These are phyloP conservation scores for Leguminivora glycinivorella DNA, from an alignment of 1,140 invertebrate species.

Conservation along the genomic window DNA sequence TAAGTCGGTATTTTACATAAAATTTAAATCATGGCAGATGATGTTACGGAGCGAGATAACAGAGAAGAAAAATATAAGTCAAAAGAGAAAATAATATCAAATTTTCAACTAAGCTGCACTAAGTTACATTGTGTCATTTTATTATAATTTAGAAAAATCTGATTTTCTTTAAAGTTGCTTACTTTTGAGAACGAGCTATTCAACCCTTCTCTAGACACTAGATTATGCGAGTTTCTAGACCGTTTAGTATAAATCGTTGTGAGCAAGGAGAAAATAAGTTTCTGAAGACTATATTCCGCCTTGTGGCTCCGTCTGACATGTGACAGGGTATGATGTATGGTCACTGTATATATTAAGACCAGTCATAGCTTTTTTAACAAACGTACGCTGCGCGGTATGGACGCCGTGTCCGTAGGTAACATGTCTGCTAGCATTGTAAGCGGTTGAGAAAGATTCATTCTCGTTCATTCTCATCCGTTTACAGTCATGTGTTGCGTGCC, in stretches of 20 bases:
- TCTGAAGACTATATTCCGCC: not conserved
- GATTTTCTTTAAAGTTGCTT: not conserved
- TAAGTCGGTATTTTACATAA: not conserved
- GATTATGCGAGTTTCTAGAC: not conserved
- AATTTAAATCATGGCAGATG: not conserved
- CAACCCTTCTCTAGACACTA: not conserved
- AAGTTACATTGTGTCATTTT: too few species aligned
- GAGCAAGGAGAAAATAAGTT: not conserved
- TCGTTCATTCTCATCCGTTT: too few species aligned
- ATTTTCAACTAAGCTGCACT: too few species aligned
- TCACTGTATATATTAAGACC: too few species aligned
- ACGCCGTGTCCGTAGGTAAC: too few species aligned
- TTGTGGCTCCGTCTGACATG: not conserved
- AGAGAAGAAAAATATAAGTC: not conserved
- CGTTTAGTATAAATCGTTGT: not conserved
- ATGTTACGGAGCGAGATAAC: not conserved
- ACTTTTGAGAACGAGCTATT: not conserved
- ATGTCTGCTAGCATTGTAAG: too few species aligned
- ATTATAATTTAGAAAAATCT: too few species aligned
- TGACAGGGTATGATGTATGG: not conserved
- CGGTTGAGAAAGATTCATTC: too few species aligned
- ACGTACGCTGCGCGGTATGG: too few species aligned
- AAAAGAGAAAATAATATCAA: not conserved
- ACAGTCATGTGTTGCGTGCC: too few species aligned
- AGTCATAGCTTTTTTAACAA: too few species aligned